Conservation (phyloP, 2,113 vertebrate genomes). For the Eolophus roseicapilla region DNA sequence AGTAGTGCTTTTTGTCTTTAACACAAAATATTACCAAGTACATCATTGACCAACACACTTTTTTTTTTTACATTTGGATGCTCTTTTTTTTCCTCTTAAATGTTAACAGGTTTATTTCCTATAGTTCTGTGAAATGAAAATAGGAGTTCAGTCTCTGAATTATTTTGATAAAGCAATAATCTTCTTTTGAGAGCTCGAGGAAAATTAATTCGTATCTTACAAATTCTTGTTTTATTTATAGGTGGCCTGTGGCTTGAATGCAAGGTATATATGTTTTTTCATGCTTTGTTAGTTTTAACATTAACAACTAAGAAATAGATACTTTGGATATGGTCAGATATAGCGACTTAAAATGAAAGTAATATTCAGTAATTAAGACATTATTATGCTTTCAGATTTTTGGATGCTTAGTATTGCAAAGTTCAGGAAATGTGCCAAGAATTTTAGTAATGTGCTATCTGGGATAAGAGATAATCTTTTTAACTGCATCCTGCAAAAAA, state of each 20-base stretch:
- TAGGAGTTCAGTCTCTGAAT: not conserved
- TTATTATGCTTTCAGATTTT: not conserved
- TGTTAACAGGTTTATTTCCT: not conserved
- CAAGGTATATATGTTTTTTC: constrained; percentile 56
- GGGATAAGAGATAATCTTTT: not conserved
- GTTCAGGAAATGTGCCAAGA: not conserved
- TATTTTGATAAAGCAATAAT: not conserved
- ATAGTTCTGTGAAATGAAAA: not conserved
- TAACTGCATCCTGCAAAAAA: not conserved
- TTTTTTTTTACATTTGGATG: not conserved
- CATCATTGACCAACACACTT: not conserved
- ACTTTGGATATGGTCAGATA: not conserved
- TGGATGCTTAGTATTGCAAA: not conserved
- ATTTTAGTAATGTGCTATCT: not conserved
- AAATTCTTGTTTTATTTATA: constrained; percentile 52
- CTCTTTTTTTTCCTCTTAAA: not conserved
- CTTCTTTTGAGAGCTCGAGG: not conserved
- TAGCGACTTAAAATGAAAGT: not conserved
- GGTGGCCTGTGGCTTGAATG: constrained; percentile 74
- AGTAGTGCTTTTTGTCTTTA: not conserved
- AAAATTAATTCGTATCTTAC: not conserved
- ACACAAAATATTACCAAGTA: not conserved
- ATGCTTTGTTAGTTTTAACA: not conserved
- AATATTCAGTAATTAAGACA: not conserved
- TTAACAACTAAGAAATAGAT: not conserved